Conservation (phyloP, 2,113 vertebrate genomes). For the Tinamus guttatus region DNA sequence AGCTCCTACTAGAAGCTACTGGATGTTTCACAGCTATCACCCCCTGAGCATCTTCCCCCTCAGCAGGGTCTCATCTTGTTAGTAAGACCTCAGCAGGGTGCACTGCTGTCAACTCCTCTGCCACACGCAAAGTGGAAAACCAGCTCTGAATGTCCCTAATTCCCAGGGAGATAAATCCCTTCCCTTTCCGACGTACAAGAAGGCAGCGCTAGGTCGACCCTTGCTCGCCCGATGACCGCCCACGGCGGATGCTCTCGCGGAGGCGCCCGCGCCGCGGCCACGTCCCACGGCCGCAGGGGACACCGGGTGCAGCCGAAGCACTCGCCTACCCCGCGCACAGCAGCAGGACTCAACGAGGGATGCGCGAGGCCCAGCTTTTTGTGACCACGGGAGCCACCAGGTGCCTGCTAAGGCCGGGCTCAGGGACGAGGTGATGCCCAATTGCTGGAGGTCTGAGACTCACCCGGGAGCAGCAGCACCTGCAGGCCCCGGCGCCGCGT, state of each 20-base stretch:
- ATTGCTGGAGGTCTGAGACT: not conserved
- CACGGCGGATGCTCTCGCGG: not conserved
- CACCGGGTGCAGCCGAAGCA: not conserved
- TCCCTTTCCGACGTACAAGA: not conserved
- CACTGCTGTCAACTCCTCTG: not conserved
- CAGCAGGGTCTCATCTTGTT: not conserved
- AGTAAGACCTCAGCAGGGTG: not conserved
- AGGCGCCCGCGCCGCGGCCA: not conserved
- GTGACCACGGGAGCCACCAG: fast-evolving
- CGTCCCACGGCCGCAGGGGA: not conserved
- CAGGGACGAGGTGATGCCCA: fast-evolving
- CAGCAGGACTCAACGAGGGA: not conserved
- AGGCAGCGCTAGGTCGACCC: not conserved
- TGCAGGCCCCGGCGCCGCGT: no score
- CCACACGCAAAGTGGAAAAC: not conserved
- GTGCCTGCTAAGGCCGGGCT: not conserved
- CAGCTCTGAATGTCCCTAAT: not conserved
- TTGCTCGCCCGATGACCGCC: not conserved
- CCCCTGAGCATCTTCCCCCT: not conserved
- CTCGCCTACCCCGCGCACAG: fast-evolving
- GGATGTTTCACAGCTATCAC: constrained; percentile 34
- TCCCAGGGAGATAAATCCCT: not conserved
- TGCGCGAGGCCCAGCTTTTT: not conserved
- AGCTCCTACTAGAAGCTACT: constrained; percentile 56
- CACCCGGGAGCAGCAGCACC: not conserved